Conservation (phyloP, 2,113 vertebrate genomes). For the Oreochromis spilurus region DNA sequence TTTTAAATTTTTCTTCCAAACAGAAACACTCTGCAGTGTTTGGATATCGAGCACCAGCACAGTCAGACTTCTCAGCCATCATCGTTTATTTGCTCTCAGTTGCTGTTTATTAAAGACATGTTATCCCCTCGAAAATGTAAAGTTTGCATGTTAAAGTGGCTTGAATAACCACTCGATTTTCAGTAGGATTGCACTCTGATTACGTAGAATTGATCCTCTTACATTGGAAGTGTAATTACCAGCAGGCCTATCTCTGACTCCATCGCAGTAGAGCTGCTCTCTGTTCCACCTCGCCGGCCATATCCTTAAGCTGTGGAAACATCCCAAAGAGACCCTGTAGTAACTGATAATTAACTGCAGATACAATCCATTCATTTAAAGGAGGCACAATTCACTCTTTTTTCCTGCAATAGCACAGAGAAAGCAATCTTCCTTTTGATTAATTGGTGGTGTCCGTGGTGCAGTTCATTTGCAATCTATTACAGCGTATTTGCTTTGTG, state of each 20-base stretch:
- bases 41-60: neutral
- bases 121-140: neutral
- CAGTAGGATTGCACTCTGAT: conserved; percentile 40
- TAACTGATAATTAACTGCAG: conserved; percentile 71
- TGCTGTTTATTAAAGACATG: neutral
- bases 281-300: conserved; percentile 33
- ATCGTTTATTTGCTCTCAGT: neutral
- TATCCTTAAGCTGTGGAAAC: conserved; percentile 58
- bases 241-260: conserved; percentile 38
- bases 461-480: conserved; percentile 74
- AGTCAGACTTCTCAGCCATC: neutral
- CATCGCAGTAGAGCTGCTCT: conserved; percentile 27
- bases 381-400: conserved; percentile 43
- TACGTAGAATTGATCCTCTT: conserved; percentile 61
- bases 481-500: conserved; percentile 70
- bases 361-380: conserved; percentile 69
- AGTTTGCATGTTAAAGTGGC: conserved; percentile 28
- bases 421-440: conserved; percentile 66
- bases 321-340: conserved; percentile 56
- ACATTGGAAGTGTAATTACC: conserved; percentile 56
- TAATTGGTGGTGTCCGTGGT: conserved; percentile 62
- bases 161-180: conserved; percentile 26
- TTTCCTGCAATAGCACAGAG: conserved; percentile 8
- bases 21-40: neutral
- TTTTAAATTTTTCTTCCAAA: accelerated